A percentile compares a stretch with the other conserved stretches of the same genome.
Conservation (phyloP, 2,113 vertebrate genomes). For the Rhynchopsitta pachyrhyncha region DNA sequence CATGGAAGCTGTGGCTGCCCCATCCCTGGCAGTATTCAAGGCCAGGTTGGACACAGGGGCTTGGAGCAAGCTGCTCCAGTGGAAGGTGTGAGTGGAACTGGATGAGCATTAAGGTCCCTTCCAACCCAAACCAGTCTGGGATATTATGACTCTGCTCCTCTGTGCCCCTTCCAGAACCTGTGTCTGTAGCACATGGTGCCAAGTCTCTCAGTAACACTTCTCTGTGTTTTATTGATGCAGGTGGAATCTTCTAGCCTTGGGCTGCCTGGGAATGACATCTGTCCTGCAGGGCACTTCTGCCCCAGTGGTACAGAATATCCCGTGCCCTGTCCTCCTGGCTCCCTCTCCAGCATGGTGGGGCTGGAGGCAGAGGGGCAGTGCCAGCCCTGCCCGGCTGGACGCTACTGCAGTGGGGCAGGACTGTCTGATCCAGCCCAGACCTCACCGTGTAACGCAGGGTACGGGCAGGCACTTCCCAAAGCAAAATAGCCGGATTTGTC, state of each 20-base stretch:
- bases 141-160: background rate
- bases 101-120: background rate
- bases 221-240: conserved; percentile 45
- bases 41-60: background rate
- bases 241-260: conserved; percentile 68
- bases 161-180: background rate
- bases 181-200: background rate
- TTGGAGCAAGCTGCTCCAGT: background rate
- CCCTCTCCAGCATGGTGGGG: conserved; percentile 77
- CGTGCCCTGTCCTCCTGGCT: conserved; percentile 83
- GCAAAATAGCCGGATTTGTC: background rate
- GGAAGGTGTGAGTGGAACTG: background rate
- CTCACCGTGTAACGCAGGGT: conserved; percentile 82
- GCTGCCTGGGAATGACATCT: conserved; percentile 76
- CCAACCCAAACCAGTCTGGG: background rate
- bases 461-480: background rate
- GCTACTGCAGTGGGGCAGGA: conserved; percentile 80
- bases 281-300: conserved; percentile 86
- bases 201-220: background rate
- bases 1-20: too few relatives aligned
- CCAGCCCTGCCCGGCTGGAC: conserved; percentile 81
- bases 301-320: conserved; percentile 79
- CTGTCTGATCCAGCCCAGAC: conserved; percentile 73
- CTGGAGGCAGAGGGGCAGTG: conserved; percentile 78
- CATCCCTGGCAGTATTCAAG: background rate